Percentiles rank a stretch among this genome's conserved stretches.
phyloP scores from a whole-genome alignment of 2,888 invertebrate species.

The Hyalella azteca region DNA sequence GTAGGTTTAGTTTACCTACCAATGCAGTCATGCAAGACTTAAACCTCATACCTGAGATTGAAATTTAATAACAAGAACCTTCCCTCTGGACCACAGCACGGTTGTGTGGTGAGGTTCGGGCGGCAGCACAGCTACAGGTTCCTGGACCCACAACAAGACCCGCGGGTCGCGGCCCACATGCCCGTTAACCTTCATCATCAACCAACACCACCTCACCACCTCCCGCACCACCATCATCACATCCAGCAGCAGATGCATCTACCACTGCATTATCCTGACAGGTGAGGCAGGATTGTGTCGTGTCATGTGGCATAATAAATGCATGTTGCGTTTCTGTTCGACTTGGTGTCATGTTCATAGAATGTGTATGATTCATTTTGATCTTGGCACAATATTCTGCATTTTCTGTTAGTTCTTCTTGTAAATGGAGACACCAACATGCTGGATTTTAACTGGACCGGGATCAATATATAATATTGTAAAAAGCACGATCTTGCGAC shows the following conservation, averaged over 20 bases:
- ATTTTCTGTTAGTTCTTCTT: no score
- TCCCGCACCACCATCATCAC: not conserved
- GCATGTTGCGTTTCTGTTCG: not conserved
- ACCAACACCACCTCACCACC: constrained; percentile 27
- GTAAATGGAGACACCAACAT: no score
- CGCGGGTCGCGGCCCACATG: constrained; percentile 51
- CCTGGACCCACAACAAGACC: constrained; percentile 63
- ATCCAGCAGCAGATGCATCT: not conserved
- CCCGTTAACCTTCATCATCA: constrained; percentile 44
- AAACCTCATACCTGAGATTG: no score
- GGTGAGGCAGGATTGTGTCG: not conserved
- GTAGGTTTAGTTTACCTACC: no score
- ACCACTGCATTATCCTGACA: constrained; percentile 37
- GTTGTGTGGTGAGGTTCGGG: constrained; percentile 67
- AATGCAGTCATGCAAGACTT: no score
- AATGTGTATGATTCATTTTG: no score
- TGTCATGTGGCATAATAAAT: not conserved
- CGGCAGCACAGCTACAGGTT: constrained; percentile 67
- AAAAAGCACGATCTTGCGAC: no score
- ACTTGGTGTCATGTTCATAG: no score
- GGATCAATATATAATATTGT: no score
- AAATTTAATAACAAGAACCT: not conserved
- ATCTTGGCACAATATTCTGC: no score
- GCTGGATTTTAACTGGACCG: no score
- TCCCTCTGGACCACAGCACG: constrained; percentile 62